Evolutionary conservation across 1,140 invertebrate genomes (phyloP), one percentile per base, ranked within the genome.

Genomic region (Zaprionus kolodkinae): DNA sequence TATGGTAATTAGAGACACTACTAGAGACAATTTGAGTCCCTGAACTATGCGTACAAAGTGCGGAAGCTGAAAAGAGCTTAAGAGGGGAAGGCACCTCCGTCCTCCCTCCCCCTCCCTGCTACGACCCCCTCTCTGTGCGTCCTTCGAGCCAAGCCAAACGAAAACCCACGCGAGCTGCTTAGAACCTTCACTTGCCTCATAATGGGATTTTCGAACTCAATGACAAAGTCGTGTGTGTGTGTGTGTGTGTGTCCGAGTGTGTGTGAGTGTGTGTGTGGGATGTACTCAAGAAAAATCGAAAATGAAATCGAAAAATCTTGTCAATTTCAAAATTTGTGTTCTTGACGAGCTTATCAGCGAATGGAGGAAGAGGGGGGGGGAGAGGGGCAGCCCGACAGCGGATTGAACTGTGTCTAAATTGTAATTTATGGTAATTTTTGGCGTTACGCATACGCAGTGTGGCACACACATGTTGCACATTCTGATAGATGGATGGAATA

Each of bases 401-500:
- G 13, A 40, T 61, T 57, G 57, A 38, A 21, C 72, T 62, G 73
- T 76, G 66, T 80, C 75, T 56, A 64, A 83, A 70, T 40, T 74
- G 68, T 84, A 87, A 87, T 87, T 87, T 87, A 87, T 88, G 83
- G 73, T 88, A 78, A 87, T 87, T 88, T 88, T 79, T 83, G 43
- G 43, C 69, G 85, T 87, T 83, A 87, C 79, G 77, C 84, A 87
- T 87, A 87, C 84, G 84, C 84, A 87, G 70, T 79, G 80, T 83
- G 76, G 72, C 52, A 6, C 45, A 48, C 72, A 75, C 67, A 68
- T 69, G 65, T 73, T 62, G 71, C 71, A 67, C 74, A 79, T 79
- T 79, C 68, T 33, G 56, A 43, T 21, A 21, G 21, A 21, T 21
- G 2, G 21, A 21, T 33, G 30, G 7, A 33, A 33, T 2, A 33